phyloP scores from a whole-genome alignment of 2,888 invertebrate genomes.

The Ametastegia equiseti region DNA sequence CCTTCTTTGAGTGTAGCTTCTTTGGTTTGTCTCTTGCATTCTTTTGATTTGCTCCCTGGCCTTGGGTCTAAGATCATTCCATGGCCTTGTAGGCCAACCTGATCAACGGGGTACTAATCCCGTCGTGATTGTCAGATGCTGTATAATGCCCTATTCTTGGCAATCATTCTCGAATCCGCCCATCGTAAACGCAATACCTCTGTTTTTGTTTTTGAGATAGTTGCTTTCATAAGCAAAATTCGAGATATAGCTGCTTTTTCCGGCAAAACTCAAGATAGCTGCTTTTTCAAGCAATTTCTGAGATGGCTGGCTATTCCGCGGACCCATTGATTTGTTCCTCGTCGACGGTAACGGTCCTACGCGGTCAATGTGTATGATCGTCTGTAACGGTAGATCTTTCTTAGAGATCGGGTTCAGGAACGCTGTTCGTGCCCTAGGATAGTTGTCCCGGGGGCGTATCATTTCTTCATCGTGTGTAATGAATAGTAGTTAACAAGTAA shows the following conservation, averaged over 20 bases:
- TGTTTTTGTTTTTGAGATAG: too few relatives aligned
- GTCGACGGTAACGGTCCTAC: constrained; percentile 51
- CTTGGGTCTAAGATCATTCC: constrained; percentile 43
- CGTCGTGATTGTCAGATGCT: constrained; percentile 48
- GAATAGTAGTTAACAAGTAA: too few relatives aligned
- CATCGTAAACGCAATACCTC: constrained; percentile 50
- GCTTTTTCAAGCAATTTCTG: constrained; percentile 51
- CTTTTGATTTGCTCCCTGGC: constrained; percentile 54
- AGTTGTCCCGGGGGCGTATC: too few relatives aligned
- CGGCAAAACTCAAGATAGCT: constrained; percentile 53
- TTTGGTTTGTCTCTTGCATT: constrained; percentile 59
- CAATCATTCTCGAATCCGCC: constrained; percentile 42
- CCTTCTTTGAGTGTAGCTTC: constrained; percentile 42
- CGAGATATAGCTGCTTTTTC: constrained; percentile 44
- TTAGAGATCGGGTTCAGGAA: constrained; percentile 50
- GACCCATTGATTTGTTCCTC: constrained; percentile 51
- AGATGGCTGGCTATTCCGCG: constrained; percentile 52
- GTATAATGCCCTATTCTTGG: constrained; percentile 26
- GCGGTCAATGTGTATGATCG: constrained; percentile 53
- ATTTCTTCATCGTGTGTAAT: too few relatives aligned
- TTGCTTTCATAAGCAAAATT: constrained; percentile 39
- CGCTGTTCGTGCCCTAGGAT: too few relatives aligned
- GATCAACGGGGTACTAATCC: not conserved
- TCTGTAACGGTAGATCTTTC: constrained; percentile 48
- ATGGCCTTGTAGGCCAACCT: constrained; percentile 42